phyloP scores from a whole-genome alignment of 2,113 vertebrate species.

The Etheostoma cragini region DNA sequence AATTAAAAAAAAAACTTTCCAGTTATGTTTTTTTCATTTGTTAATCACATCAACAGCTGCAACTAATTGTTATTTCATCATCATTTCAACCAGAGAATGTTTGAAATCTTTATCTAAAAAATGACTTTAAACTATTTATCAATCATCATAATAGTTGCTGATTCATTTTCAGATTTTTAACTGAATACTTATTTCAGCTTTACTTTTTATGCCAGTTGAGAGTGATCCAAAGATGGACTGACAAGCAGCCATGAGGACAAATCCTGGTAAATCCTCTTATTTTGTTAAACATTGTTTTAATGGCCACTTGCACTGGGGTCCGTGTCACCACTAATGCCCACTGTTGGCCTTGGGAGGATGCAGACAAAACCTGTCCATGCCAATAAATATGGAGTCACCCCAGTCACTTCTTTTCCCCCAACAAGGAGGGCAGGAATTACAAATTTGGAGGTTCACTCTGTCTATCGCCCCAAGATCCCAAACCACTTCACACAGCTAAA shows the following conservation, averaged over 20 bases:
- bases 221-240: constrained; percentile 1
- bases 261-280: neutral
- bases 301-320: neutral
- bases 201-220: neutral
- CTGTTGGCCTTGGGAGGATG: constrained; percentile 29
- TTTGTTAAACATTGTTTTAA: constrained; percentile 28
- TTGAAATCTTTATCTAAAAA: neutral
- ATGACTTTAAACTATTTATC: neutral
- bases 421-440: neutral
- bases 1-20: neutral
- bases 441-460: neutral
- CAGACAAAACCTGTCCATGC: constrained; percentile 27
- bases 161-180: neutral
- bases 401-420: neutral
- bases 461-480: constrained; percentile 6
- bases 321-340: neutral
- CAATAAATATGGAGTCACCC: constrained; percentile 11
- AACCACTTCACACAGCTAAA: neutral
- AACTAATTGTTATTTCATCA: constrained; percentile 4
- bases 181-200: neutral
- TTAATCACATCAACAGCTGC: neutral
- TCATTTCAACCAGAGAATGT: neutral
- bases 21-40: neutral
- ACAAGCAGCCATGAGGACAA: neutral
- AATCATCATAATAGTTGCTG: neutral